A percentile compares a stretch with the other conserved stretches of the same genome.
Conservation (phyloP, 2,888 invertebrate genomes). For the Drosophila diplacantha region DNA sequence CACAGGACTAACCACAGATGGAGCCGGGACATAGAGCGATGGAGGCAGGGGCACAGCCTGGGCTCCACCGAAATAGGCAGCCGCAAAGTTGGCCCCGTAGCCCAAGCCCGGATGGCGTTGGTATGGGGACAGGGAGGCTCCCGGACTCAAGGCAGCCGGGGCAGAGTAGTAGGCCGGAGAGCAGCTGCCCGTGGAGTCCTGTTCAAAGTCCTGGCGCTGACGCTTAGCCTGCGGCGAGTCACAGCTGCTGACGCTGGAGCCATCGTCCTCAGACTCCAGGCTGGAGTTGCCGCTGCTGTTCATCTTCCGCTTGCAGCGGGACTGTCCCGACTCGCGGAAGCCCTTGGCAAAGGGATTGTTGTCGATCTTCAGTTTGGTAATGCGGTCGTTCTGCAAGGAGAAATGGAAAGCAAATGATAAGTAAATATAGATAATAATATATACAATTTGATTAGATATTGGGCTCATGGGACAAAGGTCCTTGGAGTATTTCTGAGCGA, state of each 20-base stretch:
- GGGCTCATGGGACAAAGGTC: neutral
- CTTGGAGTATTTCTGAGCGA: neutral
- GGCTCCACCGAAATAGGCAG: slow-evolving; percentile 60
- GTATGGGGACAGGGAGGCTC: slow-evolving; percentile 12
- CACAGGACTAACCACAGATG: slow-evolving; percentile 7
- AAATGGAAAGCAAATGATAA: slow-evolving; percentile 10
- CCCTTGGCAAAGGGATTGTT: slow-evolving; percentile 97
- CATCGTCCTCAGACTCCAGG: slow-evolving; percentile 68
- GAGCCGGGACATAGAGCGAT: slow-evolving; percentile 22
- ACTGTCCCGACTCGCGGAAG: slow-evolving; percentile 91
- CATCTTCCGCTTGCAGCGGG: slow-evolving; percentile 84
- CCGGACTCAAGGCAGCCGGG: slow-evolving; percentile 1
- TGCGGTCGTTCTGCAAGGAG: slow-evolving; percentile 85
- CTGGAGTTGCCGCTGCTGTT: slow-evolving; percentile 70
- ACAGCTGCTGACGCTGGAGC: slow-evolving; percentile 69
- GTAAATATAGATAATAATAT: neutral
- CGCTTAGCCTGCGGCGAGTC: slow-evolving; percentile 70
- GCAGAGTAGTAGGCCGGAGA: slow-evolving; percentile 54
- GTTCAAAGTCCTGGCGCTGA: slow-evolving; percentile 72
- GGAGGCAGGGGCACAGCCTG: slow-evolving; percentile 26
- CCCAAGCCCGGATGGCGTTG: slow-evolving; percentile 7
- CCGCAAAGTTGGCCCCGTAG: slow-evolving; percentile 18
- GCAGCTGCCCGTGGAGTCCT: slow-evolving; percentile 62
- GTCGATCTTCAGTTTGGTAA: slow-evolving; percentile 93
- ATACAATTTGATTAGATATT: neutral